Percentiles rank a stretch among this genome's conserved stretches.
Conservation (phyloP, 1,140 invertebrate species). For the Geopemphigus sp. region DNA sequence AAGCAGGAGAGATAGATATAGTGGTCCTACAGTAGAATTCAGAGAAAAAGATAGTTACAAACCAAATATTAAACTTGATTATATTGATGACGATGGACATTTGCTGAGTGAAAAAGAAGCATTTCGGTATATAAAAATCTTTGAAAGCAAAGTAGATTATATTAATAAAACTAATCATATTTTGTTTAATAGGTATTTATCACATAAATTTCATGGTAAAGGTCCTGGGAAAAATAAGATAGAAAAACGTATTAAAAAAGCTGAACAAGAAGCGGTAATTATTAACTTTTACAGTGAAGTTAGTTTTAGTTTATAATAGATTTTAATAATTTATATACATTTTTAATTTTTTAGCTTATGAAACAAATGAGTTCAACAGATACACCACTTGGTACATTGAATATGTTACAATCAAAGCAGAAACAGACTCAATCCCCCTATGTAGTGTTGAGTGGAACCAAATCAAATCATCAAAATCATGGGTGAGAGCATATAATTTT, state of each 20-base stretch:
- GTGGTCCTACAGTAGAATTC: slow-evolving; percentile 87
- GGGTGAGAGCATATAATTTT: slow-evolving; percentile 17
- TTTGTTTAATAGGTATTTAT: slow-evolving; percentile 67
- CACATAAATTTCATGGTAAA: slow-evolving; percentile 99
- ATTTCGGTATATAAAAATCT: slow-evolving; percentile 72
- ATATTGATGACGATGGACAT: slow-evolving; percentile 93
- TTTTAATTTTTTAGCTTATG: slow-evolving; percentile 70
- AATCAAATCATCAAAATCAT: slow-evolving; percentile 60
- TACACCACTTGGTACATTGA: slow-evolving; percentile 91
- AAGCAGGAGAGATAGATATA: slow-evolving; percentile 73
- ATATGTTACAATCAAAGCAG: slow-evolving; percentile 93
- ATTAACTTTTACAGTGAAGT: slow-evolving; percentile 9
- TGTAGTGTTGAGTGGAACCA: slow-evolving; percentile 89
- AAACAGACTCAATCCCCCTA: slow-evolving; percentile 93
- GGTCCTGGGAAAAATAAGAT: slow-evolving; percentile 98
- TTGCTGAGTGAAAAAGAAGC: slow-evolving; percentile 93
- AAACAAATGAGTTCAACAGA: slow-evolving; percentile 98
- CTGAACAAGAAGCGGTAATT: slow-evolving; percentile 84
- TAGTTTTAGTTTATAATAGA: not conserved
- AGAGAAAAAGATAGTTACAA: slow-evolving; percentile 91
- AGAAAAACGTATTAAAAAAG: slow-evolving; percentile 95
- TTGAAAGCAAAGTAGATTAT: not conserved
- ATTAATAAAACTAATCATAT: not conserved
- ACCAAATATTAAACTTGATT: slow-evolving; percentile 95
- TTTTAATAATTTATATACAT: slow-evolving; percentile 23